phyloP scores from a whole-genome alignment of 2,888 invertebrate species.

The Polyommatus icarus region DNA sequence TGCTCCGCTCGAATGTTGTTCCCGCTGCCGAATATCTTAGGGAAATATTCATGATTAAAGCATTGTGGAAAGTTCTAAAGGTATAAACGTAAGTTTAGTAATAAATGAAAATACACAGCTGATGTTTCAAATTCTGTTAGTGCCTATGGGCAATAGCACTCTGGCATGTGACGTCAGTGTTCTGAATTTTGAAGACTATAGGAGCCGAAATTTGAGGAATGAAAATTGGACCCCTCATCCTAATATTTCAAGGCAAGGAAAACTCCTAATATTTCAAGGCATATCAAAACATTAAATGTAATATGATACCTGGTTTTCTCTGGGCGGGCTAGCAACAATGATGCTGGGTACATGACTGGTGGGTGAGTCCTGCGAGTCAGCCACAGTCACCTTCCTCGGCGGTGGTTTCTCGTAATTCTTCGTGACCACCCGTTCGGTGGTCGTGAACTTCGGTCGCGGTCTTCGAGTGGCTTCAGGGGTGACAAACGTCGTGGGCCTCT shows the following conservation, averaged over 20 bases:
- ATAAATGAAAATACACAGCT: too few species aligned
- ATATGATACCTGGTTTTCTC: constrained; percentile 85
- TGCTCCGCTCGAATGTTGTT: constrained; percentile 83
- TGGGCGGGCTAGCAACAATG: constrained; percentile 85
- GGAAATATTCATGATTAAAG: constrained; percentile 2
- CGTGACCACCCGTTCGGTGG: constrained; percentile 64
- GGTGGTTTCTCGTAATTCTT: constrained; percentile 66
- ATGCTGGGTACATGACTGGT: constrained; percentile 78
- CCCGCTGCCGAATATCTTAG: constrained; percentile 71
- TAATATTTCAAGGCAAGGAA: too few species aligned
- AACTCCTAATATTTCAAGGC: too few species aligned
- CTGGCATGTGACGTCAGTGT: too few species aligned
- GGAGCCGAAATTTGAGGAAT: too few species aligned
- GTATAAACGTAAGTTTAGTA: too few species aligned
- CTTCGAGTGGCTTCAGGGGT: constrained; percentile 55
- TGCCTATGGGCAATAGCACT: too few species aligned
- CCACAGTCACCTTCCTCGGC: constrained; percentile 57
- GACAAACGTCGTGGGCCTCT: constrained; percentile 48
- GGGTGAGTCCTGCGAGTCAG: constrained; percentile 66
- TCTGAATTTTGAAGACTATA: too few species aligned
- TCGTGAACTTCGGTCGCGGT: constrained; percentile 61
- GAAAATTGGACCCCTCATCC: too few species aligned
- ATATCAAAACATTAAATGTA: background rate
- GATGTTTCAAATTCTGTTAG: too few species aligned
- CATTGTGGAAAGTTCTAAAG: background rate